Evolutionary conservation across 2,797 vertebrate genomes (phyloP).

Genomic region (Agapornis canus): DNA sequence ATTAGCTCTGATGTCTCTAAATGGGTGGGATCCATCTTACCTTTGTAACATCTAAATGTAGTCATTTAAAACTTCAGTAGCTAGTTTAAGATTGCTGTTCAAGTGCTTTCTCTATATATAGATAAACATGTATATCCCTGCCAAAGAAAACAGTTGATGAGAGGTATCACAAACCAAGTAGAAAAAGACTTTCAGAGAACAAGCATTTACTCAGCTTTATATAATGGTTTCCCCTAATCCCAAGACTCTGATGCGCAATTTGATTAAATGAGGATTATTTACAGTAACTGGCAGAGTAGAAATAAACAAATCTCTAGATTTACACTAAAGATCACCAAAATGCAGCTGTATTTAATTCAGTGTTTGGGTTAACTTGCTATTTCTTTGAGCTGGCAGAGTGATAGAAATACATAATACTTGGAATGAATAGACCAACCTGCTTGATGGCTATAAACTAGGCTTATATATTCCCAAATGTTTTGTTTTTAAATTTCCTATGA

Average conservation of each 20-base stretch:
- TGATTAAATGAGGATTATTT: background rate
- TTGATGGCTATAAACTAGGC: background rate
- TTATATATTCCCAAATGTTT: background rate
- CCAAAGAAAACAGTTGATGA: background rate
- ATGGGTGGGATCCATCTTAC: background rate
- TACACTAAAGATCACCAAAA: background rate
- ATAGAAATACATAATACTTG: background rate
- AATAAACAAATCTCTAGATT: background rate
- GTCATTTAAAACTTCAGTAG: background rate
- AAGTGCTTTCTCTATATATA: background rate
- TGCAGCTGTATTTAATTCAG: background rate
- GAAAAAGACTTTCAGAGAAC: background rate
- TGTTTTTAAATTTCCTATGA: background rate
- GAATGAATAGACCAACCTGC: background rate
- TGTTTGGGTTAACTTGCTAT: background rate
- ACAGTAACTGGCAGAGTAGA: background rate
- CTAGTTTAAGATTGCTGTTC: background rate
- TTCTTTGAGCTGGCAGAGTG: background rate
- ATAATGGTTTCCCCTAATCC: background rate
- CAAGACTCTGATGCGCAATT: background rate
- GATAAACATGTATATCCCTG: background rate
- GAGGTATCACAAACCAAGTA: background rate
- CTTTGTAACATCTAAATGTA: background rate
- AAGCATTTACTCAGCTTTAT: background rate
- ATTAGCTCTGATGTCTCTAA: background rate